Conservation (phyloP, 1,140 invertebrate genomes). For the Nymphalis io region DNA sequence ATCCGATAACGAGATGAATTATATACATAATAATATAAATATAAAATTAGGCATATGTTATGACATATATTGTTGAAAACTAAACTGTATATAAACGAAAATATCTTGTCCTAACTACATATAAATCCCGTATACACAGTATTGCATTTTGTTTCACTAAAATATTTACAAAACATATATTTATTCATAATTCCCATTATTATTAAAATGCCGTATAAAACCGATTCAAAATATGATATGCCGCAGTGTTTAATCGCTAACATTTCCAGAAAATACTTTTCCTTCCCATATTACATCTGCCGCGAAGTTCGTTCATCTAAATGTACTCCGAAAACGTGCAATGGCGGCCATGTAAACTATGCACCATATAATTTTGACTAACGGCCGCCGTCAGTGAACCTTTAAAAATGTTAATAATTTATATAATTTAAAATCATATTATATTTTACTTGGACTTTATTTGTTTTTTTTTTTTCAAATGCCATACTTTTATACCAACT, state of each 20-base stretch:
- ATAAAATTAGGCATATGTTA: too few relatives aligned
- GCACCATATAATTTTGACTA: conserved; percentile 19
- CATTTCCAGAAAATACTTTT: conserved; percentile 5
- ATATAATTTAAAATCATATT: too few relatives aligned
- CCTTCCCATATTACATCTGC: conserved; percentile 12
- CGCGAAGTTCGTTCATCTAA: conserved; percentile 17
- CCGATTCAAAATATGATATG: conserved; percentile 1
- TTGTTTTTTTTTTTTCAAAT: too few relatives aligned
- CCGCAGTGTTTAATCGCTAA: conserved; percentile 5
- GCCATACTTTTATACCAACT: too few relatives aligned
- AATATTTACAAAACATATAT: not conserved
- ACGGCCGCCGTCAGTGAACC: conserved; percentile 2
- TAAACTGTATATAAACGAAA: too few relatives aligned
- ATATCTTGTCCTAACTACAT: too few relatives aligned
- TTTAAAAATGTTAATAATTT: too few relatives aligned
- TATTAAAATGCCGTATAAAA: not conserved
- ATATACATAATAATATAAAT: too few relatives aligned
- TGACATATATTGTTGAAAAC: too few relatives aligned
- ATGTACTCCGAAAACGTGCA: conserved; percentile 18
- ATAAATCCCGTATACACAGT: too few relatives aligned
- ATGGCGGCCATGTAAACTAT: conserved; percentile 18
- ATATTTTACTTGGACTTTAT: too few relatives aligned
- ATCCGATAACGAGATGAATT: too few relatives aligned
- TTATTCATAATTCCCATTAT: not conserved
- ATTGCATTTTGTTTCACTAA: not conserved